These are phyloP conservation scores for Venustoraphidia nigricollis DNA, from an alignment of 2,888 invertebrate genomes.

Conservation along the genomic window DNA sequence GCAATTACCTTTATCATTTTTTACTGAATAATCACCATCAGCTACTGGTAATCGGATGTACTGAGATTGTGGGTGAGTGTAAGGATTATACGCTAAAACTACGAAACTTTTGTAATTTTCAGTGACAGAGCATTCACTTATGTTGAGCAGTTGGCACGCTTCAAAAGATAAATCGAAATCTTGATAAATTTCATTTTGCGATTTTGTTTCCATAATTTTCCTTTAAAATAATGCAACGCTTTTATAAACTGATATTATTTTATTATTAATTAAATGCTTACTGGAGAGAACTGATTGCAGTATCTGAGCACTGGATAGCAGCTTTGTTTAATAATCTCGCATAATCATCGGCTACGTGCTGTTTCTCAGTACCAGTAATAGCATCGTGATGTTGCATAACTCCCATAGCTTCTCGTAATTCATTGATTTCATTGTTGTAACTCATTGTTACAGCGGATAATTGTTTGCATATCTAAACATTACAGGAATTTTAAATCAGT, in stretches of 20 bases:
- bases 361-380: constrained; percentile 75
- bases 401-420: constrained; percentile 56
- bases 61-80: constrained; percentile 42
- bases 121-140: constrained; percentile 55
- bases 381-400: constrained; percentile 86
- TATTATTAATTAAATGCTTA: constrained; percentile 20
- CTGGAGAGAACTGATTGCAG: constrained; percentile 40
- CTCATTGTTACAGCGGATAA: constrained; percentile 36
- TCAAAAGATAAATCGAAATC: constrained; percentile 24
- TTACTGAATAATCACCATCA: constrained; percentile 39
- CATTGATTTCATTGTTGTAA: constrained; percentile 31
- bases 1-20: constrained; percentile 41
- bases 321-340: constrained; percentile 55
- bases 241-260: background rate
- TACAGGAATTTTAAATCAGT: too few relatives aligned
- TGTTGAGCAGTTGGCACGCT: constrained; percentile 51
- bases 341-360: constrained; percentile 81
- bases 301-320: constrained; percentile 39
- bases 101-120: constrained; percentile 46
- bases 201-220: background rate
- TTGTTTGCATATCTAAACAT: constrained; percentile 48
- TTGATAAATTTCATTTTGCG: constrained; percentile 1
- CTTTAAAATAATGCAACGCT: background rate
- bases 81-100: constrained; percentile 69
- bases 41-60: constrained; percentile 50